Evolutionary conservation across 2,888 invertebrate species (phyloP).

Genomic region (Biston betularia): DNA sequence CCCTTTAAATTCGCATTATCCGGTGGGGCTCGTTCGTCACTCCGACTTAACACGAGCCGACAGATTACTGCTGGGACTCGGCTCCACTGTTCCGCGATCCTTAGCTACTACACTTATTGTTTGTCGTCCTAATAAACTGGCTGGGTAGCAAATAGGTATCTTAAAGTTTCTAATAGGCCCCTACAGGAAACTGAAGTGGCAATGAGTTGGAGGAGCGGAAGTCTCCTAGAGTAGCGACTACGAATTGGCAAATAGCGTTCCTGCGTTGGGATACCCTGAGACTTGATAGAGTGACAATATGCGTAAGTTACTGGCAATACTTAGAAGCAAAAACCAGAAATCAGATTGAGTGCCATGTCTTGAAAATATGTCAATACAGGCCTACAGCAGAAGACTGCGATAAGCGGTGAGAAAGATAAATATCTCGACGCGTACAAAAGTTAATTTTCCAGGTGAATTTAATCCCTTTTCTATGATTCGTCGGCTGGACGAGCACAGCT

Average conservation of each 20-base stretch:
- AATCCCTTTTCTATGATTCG: constrained; percentile 22
- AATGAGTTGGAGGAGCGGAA: no score
- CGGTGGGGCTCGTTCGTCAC: constrained; percentile 61
- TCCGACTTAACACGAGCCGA: constrained; percentile 50
- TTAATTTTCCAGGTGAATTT: constrained; percentile 42
- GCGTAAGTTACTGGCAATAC: no score
- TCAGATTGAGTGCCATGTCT: no score
- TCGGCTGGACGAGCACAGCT: constrained; percentile 50
- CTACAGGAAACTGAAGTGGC: neutral
- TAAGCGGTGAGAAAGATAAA: neutral
- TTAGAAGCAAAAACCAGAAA: no score
- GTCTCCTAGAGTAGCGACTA: no score
- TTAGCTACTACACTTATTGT: constrained; percentile 34
- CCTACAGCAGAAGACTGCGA: neutral
- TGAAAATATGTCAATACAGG: neutral
- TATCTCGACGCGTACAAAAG: constrained; percentile 13
- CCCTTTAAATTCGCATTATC: constrained; percentile 79
- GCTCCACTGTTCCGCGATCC: constrained; percentile 43
- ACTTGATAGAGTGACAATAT: no score
- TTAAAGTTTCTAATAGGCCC: neutral
- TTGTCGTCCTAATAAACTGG: constrained; percentile 19
- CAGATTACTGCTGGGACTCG: constrained; percentile 50
- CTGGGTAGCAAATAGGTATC: neutral
- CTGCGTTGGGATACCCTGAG: no score
- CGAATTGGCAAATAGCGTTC: no score